These are phyloP conservation scores for Parasteatoda lunata DNA, from an alignment of 2,888 invertebrate species.

Conservation along the genomic window DNA sequence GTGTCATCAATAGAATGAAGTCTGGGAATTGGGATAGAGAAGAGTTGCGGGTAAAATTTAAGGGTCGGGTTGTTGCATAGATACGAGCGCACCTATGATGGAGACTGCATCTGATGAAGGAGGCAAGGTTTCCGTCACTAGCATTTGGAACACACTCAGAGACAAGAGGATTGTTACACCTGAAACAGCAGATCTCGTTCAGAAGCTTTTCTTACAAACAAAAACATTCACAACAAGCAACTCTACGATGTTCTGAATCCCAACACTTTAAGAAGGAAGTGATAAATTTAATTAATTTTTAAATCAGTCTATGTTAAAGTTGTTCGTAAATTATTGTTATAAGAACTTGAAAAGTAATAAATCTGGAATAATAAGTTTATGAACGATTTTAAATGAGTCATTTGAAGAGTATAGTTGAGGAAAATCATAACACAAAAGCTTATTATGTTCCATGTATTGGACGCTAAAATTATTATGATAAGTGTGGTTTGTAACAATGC, in stretches of 20 bases:
- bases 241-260: conserved; percentile 52
- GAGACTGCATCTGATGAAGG: conserved; percentile 99
- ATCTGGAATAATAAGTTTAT: too few species aligned
- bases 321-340: too few species aligned
- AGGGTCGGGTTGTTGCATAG: conserved; percentile 35
- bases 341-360: too few species aligned
- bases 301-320: too few species aligned
- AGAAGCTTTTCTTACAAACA: conserved; percentile 62
- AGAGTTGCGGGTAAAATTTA: conserved; percentile 24
- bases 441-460: too few species aligned
- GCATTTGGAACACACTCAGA: conserved; percentile 97
- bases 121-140: conserved; percentile 99
- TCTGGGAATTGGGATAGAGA: conserved; percentile 3
- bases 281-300: not conserved
- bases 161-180: conserved; percentile 98
- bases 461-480: too few species aligned
- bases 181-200: conserved; percentile 75
- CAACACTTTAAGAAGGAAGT: not conserved
- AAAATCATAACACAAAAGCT: too few species aligned
- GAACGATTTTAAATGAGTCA: too few species aligned
- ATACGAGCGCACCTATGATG: conserved; percentile 86
- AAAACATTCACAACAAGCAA: conserved; percentile 67
- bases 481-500: too few species aligned
- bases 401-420: too few species aligned
- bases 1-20: conserved; percentile 20